Evolutionary conservation across 2,113 vertebrate species (phyloP).

Genomic region (Todiramphus saurophagus): DNA sequence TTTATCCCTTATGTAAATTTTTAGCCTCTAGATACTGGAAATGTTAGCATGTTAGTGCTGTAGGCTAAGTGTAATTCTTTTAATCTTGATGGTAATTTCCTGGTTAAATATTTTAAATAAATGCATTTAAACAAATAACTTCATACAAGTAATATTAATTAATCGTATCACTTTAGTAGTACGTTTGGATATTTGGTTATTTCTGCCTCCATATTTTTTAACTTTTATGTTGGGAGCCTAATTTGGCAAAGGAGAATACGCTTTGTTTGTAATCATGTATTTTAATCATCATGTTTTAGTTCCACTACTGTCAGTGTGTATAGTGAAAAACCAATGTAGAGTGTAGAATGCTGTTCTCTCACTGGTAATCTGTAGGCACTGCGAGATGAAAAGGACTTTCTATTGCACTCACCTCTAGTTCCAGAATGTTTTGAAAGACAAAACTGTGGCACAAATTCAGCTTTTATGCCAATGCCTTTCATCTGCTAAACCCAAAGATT

Average conservation of each 20-base stretch:
- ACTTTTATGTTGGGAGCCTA: background rate
- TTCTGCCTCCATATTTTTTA: background rate
- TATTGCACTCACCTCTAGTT: background rate
- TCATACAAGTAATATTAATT: background rate
- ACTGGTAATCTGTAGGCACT: background rate
- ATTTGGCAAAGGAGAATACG: background rate
- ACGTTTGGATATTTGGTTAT: background rate
- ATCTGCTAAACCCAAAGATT: background rate
- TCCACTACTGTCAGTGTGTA: background rate
- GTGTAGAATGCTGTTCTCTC: background rate
- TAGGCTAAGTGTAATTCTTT: constrained; percentile 20
- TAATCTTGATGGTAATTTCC: constrained; percentile 43
- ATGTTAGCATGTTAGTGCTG: constrained; percentile 5
- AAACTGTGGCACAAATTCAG: background rate
- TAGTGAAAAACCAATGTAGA: background rate
- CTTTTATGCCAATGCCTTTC: background rate
- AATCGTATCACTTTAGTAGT: background rate
- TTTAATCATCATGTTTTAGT: background rate
- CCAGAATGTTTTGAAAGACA: background rate
- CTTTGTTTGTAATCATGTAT: background rate
- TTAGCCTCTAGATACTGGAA: constrained; percentile 21
- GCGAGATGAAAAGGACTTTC: background rate
- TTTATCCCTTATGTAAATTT: background rate
- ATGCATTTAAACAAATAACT: constrained; percentile 46
- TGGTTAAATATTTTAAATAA: constrained; percentile 56